Evolutionary conservation across 2,888 invertebrate species (phyloP), one percentile per base, ranked within the genome.

Genomic region (Polydrusus tereticollis): DNA sequence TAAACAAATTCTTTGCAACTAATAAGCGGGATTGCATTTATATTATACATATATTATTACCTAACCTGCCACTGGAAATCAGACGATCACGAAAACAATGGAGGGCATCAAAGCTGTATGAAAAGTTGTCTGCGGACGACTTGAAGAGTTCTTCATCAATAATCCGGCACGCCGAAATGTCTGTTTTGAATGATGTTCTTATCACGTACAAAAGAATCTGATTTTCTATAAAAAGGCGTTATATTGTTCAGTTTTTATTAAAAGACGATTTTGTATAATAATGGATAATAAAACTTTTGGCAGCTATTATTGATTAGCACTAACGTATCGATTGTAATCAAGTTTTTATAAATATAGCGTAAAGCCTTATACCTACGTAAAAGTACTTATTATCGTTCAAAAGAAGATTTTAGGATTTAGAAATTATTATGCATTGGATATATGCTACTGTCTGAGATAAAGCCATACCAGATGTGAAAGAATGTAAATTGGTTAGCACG

Each of bases 61-160:
- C 10, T 41, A n/a, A 1, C 8, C 47, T 26, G 26, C 26, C 50
- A 50, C 26, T 23, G 50, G 21, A 23, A 26, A 50, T 50, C 26
- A 5, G 26, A 21, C 47, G 47, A 47, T 21, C 21, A 21, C 12
- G 12, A 50, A 26, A 26, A 26, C 50, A 50, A 50, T 26, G 21
- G 26, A 23, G 50, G 14, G n/a, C 26, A 7, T 50, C 50, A 50
- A 50, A 47, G 21, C 47, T 47, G 12, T 12, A 47, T 47, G 45
- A 47, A 47, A 47, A 26, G 26, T 26, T 50, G 23, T 26, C 50
- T 50, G 50, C 50, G 50, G 50, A 14, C 50, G 50, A 50, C 50
- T 26, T 50, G 26, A 50, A 50, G 50, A 50, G 50, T 50, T 50
- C 50, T 50, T 50, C 50, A 50, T 26, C 50, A 50, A 50, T 50